Conservation (phyloP, 2,113 vertebrate genomes). For the Melanostigma gelatinosum region DNA sequence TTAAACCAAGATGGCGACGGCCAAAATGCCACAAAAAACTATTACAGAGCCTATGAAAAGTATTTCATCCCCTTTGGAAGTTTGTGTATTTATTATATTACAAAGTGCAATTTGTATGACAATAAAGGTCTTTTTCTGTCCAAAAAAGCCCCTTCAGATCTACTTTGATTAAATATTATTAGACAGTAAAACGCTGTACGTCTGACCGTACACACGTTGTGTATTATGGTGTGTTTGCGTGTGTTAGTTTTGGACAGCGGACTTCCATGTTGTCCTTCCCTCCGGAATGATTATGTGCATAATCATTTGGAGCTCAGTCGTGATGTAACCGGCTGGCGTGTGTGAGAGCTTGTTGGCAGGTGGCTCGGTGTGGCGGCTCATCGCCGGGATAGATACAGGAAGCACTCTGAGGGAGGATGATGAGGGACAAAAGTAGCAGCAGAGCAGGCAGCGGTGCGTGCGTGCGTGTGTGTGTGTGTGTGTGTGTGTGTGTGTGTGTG, state of each 20-base stretch:
- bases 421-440: constrained; percentile 47
- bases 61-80: neutral
- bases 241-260: neutral
- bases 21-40: neutral
- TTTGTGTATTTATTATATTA: neutral
- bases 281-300: constrained; percentile 45
- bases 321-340: constrained; percentile 54
- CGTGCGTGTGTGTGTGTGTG: constrained; percentile 5
- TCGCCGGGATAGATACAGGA: constrained; percentile 62
- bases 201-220: neutral
- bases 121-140: neutral
- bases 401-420: constrained; percentile 48
- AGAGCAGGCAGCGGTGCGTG: constrained; percentile 4
- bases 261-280: neutral
- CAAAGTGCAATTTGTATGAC: neutral
- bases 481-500: constrained; percentile 11
- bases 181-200: neutral
- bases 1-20: too few species aligned
- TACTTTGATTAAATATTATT: neutral
- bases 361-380: constrained; percentile 43
- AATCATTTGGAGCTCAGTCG: constrained; percentile 51
- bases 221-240: neutral
- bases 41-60: neutral
- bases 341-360: constrained; percentile 61
- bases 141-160: neutral